Base-by-base conservation (phyloP, 1,140 invertebrate species). In the Luehdorfia chinensis region DNA sequence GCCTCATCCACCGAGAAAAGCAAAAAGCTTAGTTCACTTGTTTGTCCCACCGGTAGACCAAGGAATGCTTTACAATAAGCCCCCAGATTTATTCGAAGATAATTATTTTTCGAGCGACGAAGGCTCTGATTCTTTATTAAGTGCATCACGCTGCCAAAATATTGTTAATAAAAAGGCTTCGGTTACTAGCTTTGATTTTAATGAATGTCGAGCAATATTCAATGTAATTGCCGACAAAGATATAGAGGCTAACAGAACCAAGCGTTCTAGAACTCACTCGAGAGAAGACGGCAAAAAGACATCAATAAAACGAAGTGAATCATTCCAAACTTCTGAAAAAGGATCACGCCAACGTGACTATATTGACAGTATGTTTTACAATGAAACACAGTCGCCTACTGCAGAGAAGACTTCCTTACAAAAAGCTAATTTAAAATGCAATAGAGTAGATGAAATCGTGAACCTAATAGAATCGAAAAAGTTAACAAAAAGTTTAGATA, bases 401-500 rank as follows among this genome's bases (percentile, higher is more conserved):
- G 53, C 52, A 45, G 23, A 62, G 41, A 43, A 43, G 9, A 16
- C 55, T 21, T 74, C 75, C 0, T 59, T 87, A 5, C 88, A 89
- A 60, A 80, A 87, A 39, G 88, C 88, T 2, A 88, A 86, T 41
- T 80, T 77, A 1, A 84, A 88, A 78, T 76, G 67, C 37, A 79
- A 64, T 50, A 66, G 80, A 16, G 78, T 87, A 0, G 80, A 87
- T 51, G 89, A 88, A 83, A 87, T 87, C 56, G 87, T 86, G 21
- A 89, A 59, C 51, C 84, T 84, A 55, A 87, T 80, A 50, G 89
- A 87, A 75, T 89, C 81, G 33, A 88, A 89, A 36, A 87, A 89
- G 19, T 84, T 93, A 34, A 92, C 92, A 1, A 95, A 94, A 78
- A 94, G 93, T 47, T 75, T 94, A 18, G 93, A 95, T 49, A 89